Base-by-base conservation (phyloP, 2,888 invertebrate genomes). In the Tiliacea aurago region DNA sequence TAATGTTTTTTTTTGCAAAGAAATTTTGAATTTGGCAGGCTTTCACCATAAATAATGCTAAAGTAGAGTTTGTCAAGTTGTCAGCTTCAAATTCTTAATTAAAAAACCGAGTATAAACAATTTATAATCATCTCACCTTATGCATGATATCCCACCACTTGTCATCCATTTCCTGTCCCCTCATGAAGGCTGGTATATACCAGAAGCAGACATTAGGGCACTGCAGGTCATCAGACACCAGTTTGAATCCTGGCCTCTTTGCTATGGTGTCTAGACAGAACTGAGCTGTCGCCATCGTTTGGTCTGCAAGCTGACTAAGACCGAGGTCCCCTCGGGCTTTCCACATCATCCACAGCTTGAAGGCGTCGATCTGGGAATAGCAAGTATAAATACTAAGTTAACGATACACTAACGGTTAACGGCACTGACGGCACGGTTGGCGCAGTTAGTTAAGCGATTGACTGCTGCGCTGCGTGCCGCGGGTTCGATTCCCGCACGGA, bases 311-410 rank as follows among this genome's bases (percentile, higher is more conserved):
- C 0, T 89, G 85, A 63, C 95, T 94, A 2, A 98, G 95, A 0
- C 97, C 97, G 0, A 89, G 88, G 64, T 97, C 97, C 0, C 98
- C 98, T 0, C 98, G 96, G 0, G 98, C 98, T 90, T 98, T 98
- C 97, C 99, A 98, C 98, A 99, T 98, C 81, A 99, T 93, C 99
- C 99, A 99, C 10, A 99, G 96, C 93, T 99, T 99, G 90, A 99
- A 98, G 2, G 98, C 98, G 91, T 99, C 99, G 70, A 98, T 97
- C 97, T 97, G 88, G 43, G 86, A 90, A 70, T 53, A 28, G 11
- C 55, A 55, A 28, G 18, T 18, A 18, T 18, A 15, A n/a, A 7
- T 41, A 28, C 28, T 28, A 28, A 28, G 28, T 28, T 28, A 28
- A 28, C 28, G n/a, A n/a, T n/a, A n/a, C n/a, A n/a, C n/a, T n/a